Conservation (phyloP, 2,797 vertebrate genomes). For the Premnoplex brunnescens region DNA sequence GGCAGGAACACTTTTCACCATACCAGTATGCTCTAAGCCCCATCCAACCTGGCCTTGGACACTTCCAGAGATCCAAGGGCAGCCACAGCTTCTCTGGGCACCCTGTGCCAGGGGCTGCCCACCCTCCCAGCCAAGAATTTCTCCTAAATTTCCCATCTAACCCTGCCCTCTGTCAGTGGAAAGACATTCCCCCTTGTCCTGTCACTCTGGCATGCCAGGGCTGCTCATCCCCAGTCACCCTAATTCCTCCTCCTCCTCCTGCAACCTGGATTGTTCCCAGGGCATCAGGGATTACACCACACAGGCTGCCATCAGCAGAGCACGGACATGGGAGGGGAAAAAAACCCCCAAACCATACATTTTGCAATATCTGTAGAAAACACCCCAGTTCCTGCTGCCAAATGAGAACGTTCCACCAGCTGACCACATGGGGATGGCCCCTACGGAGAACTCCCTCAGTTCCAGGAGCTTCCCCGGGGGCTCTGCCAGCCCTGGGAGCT, state of each 20-base stretch:
- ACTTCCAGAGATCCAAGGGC: background rate
- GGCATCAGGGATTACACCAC: background rate
- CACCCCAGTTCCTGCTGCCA: background rate
- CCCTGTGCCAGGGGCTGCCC: background rate
- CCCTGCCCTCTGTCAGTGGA: background rate
- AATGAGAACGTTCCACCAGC: background rate
- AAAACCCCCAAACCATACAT: accelerated
- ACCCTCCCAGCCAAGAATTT: background rate
- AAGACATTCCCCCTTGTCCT: background rate
- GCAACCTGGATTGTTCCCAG: background rate
- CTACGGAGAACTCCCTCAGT: background rate
- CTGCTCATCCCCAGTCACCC: background rate
- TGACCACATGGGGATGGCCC: accelerated
- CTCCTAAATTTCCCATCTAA: background rate
- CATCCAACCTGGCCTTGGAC: background rate
- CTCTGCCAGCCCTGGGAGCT: background rate
- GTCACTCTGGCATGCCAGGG: background rate
- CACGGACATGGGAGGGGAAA: accelerated
- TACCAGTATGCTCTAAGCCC: background rate
- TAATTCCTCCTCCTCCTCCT: background rate
- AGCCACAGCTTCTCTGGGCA: background rate
- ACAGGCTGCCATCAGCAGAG: background rate
- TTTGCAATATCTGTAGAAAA: background rate
- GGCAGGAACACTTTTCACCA: background rate
- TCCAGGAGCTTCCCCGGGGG: background rate